phyloP scores from a whole-genome alignment of 2,888 invertebrate genomes.

The Augochlorella aurata region DNA sequence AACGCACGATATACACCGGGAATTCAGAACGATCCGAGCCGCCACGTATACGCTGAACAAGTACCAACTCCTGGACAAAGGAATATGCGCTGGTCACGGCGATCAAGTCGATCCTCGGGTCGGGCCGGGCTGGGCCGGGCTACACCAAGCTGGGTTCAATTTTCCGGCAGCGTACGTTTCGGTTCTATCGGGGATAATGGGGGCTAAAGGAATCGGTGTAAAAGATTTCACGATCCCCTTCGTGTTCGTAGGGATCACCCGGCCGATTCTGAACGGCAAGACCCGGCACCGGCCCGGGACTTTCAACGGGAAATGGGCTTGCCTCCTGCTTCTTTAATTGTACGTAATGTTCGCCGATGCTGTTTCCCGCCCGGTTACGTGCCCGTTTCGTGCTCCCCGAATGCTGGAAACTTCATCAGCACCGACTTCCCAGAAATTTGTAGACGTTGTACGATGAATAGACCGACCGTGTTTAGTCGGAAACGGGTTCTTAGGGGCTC shows the following conservation, averaged over 20 bases:
- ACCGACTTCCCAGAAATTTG: no score
- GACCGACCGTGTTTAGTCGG: no score
- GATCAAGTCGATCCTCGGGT: background rate
- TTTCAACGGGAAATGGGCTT: slow-evolving; percentile 7
- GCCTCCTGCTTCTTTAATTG: slow-evolving; percentile 19
- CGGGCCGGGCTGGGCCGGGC: background rate
- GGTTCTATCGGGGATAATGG: slow-evolving; percentile 33
- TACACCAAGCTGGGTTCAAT: slow-evolving; percentile 33
- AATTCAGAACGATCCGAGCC: slow-evolving; percentile 15
- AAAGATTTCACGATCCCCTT: slow-evolving; percentile 35
- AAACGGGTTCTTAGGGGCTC: no score
- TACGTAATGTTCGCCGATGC: background rate
- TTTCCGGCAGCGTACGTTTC: slow-evolving; percentile 26
- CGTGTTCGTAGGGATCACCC: background rate
- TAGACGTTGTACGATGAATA: no score
- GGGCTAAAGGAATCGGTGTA: slow-evolving; percentile 31
- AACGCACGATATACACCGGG: slow-evolving; percentile 30
- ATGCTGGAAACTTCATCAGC: background rate
- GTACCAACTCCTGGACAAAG: slow-evolving; percentile 51
- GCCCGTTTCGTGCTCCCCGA: background rate
- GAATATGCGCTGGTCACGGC: slow-evolving; percentile 18
- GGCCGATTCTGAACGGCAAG: background rate
- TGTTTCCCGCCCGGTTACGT: background rate
- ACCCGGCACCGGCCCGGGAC: background rate
- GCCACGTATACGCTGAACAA: slow-evolving; percentile 30